These are phyloP conservation scores for Amphimedon queenslandica DNA, from an alignment of 37 sponge, comb jelly and placozoan species.

Conservation along the genomic window DNA sequence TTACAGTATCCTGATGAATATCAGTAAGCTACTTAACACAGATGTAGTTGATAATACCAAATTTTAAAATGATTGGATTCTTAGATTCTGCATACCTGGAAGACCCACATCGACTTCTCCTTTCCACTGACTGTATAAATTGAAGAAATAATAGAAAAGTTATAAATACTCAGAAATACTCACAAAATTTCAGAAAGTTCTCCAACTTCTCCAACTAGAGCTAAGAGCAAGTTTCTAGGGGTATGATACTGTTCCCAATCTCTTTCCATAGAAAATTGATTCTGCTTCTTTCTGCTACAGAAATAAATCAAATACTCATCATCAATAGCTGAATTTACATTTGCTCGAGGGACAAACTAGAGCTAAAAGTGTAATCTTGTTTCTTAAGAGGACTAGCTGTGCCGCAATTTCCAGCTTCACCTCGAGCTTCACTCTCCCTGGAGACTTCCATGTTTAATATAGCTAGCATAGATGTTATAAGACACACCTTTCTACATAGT, in stretches of 20 bases:
- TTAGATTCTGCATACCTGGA: conserved; percentile 32
- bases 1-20: no score
- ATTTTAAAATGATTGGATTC: no score
- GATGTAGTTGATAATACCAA: no score
- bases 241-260: conserved; percentile 65
- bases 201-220: conserved; percentile 76
- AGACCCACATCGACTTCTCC: conserved; percentile 63
- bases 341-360: conserved; percentile 35
- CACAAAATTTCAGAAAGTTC: conserved; percentile 80
- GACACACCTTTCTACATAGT: no score
- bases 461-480: background rate
- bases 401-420: conserved; percentile 1
- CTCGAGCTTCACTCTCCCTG: background rate
- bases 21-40: no score
- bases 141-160: no score
- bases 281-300: conserved; percentile 46
- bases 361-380: conserved; percentile 23
- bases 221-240: conserved; percentile 64
- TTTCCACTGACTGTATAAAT: conserved; percentile 68
- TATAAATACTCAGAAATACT: conserved; percentile 16
- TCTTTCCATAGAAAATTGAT: conserved; percentile 53
- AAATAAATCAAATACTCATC: background rate
- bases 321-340: conserved; percentile 30
- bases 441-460: background rate
- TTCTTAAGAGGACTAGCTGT: background rate